These are phyloP conservation scores for Platichthys stellatus DNA, from an alignment of 2,113 vertebrate genomes.

Conservation along the genomic window DNA sequence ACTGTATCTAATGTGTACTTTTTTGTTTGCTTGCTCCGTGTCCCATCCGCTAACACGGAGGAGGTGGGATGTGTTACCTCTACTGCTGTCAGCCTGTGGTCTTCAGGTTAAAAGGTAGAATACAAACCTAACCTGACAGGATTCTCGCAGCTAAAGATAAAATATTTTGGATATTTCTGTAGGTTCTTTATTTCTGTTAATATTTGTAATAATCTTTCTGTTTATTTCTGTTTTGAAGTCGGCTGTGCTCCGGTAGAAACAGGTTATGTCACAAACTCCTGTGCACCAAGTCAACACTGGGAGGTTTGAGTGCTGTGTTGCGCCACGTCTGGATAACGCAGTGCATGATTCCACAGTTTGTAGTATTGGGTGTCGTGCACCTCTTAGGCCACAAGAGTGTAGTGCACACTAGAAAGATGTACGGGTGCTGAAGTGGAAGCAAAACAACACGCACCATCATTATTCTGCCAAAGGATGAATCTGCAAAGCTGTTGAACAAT, in stretches of 20 bases:
- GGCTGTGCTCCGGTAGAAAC: too few species aligned
- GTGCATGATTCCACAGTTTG: not conserved
- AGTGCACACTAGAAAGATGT: not conserved
- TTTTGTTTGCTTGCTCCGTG: not conserved
- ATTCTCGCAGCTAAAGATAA: too few species aligned
- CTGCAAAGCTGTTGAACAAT: not conserved
- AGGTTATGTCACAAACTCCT: too few species aligned
- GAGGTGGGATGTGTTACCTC: not conserved
- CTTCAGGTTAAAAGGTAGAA: too few species aligned
- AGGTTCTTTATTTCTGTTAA: too few species aligned
- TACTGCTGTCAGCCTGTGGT: not conserved
- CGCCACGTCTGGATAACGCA: too few species aligned
- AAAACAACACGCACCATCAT: not conserved
- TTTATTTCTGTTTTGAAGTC: too few species aligned
- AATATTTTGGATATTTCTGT: too few species aligned
- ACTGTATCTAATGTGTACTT: not conserved
- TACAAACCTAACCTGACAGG: too few species aligned
- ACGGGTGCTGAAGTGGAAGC: not conserved
- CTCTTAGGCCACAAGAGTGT: constrained; percentile 12
- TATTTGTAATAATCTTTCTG: too few species aligned
- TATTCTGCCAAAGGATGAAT: not conserved
- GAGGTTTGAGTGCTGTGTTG: too few species aligned
- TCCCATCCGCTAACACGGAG: not conserved
- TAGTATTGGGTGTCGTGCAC: not conserved
- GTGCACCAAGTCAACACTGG: too few species aligned